Conservation (phyloP, 1,140 invertebrate genomes). For the Atta texana region DNA sequence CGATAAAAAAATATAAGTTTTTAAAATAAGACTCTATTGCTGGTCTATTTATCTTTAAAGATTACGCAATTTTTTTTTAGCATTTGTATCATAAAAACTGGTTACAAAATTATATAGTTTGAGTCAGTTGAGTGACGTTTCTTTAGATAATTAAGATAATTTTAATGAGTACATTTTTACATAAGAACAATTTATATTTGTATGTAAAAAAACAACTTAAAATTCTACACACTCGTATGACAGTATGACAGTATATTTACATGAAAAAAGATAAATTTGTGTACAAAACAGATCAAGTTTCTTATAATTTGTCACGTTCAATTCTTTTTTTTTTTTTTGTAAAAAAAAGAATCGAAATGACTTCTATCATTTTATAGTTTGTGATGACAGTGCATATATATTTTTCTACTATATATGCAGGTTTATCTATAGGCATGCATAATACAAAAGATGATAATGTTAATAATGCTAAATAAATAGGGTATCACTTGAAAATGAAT, state of each 20-base stretch:
- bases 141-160: neutral
- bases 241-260: neutral
- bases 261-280: neutral
- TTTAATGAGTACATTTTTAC: neutral
- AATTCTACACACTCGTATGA: neutral
- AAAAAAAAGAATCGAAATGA: neutral
- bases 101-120: no score
- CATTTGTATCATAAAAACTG: neutral
- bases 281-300: neutral
- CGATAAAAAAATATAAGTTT: neutral
- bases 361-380: neutral
- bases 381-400: no score
- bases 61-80: neutral
- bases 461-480: neutral
- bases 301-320: neutral
- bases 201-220: no score
- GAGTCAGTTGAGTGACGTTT: neutral
- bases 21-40: neutral
- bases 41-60: neutral
- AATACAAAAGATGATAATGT: constrained; percentile 9
- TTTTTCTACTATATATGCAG: neutral
- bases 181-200: neutral
- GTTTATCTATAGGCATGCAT: constrained; percentile 6
- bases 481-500: neutral
- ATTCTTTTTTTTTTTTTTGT: neutral